Base-by-base conservation (phyloP, 2,888 invertebrate genomes). In the Anthophora plumipes region DNA sequence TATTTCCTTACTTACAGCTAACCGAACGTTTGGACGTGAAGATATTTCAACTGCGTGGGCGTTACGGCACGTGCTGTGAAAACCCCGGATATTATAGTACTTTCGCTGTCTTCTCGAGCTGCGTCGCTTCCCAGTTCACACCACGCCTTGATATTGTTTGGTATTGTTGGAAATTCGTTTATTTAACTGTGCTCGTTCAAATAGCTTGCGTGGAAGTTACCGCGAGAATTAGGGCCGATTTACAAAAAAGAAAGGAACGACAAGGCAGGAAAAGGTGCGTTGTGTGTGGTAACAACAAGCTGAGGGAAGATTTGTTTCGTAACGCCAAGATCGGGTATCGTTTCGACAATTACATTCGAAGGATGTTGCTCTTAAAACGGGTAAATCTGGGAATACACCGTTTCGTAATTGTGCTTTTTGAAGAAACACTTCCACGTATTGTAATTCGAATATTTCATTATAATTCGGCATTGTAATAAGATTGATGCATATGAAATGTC, bases 11-110 rank as follows among this genome's bases (percentile, higher is more conserved):
- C 70, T 25, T 37, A 8, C 20, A 46, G 12, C 70, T n/a, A 22
- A 37, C 6, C 14, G 39, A 25, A 12, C 14, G 14, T 14, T n/a
- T 37, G 22, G 46, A 20, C 22, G 12, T 6, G 55, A 59, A 55
- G 60, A 54, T 57, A 54, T 79, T 71, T 31, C n/a, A 39, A 37
- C 4, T n/a, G 77, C 80, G 81, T 81, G 63, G 82, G 81, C 54
- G 77, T 74, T 12, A 2, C 41, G 74, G 68, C 82, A 83, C 82
- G 77, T 82, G 82, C 63, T 52, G 70, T 46, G 77, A 63, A 76
- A 82, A 70, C 37, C 59, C 55, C 60, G 66, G 55, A 67, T 79
- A 74, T 78, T 72, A 80, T 80, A 60, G 60, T 63, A 73, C 67
- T 61, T 74, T 70, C 66, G 64, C 57, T 39, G 54, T 46, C 61